A percentile compares a stretch with the other conserved stretches of the same genome.
Conservation (phyloP, 2,888 invertebrate species). For the Plagodis pulveraria region DNA sequence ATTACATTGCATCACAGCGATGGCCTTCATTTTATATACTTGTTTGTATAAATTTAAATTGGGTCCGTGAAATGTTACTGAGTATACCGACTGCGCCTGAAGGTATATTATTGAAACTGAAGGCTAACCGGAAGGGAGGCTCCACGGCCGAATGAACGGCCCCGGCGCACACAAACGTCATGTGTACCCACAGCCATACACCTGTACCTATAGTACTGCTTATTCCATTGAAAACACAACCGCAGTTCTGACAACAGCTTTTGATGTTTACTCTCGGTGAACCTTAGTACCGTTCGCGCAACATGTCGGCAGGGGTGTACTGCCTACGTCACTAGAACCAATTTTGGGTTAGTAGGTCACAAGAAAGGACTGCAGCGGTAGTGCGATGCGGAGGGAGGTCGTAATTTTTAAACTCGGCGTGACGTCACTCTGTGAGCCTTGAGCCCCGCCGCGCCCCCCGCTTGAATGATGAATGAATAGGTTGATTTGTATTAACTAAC, state of each 20-base stretch:
- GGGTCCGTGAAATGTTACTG: constrained; percentile 33
- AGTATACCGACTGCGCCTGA: constrained; percentile 35
- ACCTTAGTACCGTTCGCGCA: constrained; percentile 25
- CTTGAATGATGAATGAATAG: constrained; percentile 79
- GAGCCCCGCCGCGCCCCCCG: constrained; percentile 55
- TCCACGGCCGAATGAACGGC: constrained; percentile 45
- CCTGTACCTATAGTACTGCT: constrained; percentile 61
- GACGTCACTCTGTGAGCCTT: constrained; percentile 72
- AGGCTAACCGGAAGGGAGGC: constrained; percentile 44
- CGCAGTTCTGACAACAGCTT: constrained; percentile 51
- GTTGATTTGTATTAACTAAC: constrained; percentile 60
- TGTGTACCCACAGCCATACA: constrained; percentile 42
- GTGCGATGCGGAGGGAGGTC: constrained; percentile 53
- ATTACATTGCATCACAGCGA: not conserved
- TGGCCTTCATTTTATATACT: not conserved
- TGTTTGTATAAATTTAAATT: constrained; percentile 36
- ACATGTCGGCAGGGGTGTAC: constrained; percentile 61
- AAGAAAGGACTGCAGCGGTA: constrained; percentile 71
- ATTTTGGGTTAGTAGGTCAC: constrained; percentile 82
- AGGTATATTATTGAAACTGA: constrained; percentile 36
- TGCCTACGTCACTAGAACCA: constrained; percentile 74
- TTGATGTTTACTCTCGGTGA: constrained; percentile 37
- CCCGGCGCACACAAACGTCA: constrained; percentile 35
- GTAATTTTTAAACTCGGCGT: constrained; percentile 68
- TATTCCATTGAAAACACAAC: constrained; percentile 75